These are phyloP conservation scores for Girardia tigrina DNA, from an alignment of 2,888 invertebrate species.

Conservation along the genomic window DNA sequence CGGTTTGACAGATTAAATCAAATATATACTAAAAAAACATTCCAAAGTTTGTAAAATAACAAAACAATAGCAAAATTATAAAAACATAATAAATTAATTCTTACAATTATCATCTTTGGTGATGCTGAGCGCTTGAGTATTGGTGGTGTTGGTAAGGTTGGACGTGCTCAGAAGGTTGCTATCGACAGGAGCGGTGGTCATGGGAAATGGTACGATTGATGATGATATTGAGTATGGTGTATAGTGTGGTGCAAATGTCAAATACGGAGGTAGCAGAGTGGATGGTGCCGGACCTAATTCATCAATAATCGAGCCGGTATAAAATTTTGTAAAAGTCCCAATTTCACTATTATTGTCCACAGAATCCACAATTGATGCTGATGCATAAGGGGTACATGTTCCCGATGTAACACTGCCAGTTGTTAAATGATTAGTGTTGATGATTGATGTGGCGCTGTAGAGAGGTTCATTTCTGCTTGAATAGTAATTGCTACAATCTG, in stretches of 20 bases:
- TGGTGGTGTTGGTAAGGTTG: background rate
- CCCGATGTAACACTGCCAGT: constrained; percentile 8
- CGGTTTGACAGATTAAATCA: too few relatives aligned
- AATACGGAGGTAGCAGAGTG: background rate
- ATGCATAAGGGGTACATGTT: constrained; percentile 1
- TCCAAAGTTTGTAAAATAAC: too few relatives aligned
- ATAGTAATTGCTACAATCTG: background rate
- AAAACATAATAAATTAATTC: too few relatives aligned
- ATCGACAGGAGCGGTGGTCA: background rate
- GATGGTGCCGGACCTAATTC: background rate
- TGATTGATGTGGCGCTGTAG: background rate
- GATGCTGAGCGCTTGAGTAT: constrained; percentile 9
- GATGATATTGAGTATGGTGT: constrained; percentile 4
- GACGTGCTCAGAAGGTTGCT: background rate
- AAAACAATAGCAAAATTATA: too few relatives aligned
- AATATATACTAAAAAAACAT: too few relatives aligned
- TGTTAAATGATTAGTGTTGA: background rate
- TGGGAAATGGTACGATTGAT: constrained; percentile 10
- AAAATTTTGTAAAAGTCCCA: background rate
- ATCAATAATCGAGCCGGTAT: constrained; percentile 5
- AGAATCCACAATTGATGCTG: background rate
- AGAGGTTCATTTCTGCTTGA: background rate
- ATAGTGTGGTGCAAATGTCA: constrained; percentile 1
- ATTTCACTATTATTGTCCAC: background rate
- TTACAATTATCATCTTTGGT: background rate